Evolutionary conservation across 2,888 invertebrate species (phyloP), one percentile per base, ranked within the genome.

Genomic region (Pseudoips prasinana): DNA sequence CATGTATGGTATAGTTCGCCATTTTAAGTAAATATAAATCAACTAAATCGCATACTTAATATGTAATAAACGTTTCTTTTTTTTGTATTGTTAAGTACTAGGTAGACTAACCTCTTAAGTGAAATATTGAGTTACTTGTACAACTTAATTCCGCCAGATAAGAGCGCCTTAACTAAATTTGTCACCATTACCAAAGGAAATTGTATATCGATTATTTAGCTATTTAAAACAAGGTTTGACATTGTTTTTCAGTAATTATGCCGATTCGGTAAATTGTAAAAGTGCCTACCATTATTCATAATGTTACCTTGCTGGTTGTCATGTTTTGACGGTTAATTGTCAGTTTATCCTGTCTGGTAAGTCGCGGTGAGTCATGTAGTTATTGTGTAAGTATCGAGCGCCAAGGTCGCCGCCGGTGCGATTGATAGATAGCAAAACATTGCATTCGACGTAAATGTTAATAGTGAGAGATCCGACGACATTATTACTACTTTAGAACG

Each of bases 241-340:
- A 27, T 29, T n/a, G 30, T 33, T 29, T 43, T 40, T 29, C 29
- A 24, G 17, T 37, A 43, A 46, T 29, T 20, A 10, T 19, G 26
- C 18, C 10, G 27, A 35, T 43, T 38, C 25, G 11, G 35, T 29
- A 26, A 41, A 42, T 22, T 29, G 32, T 24, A 29, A 28, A 24
- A 39, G 32, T 31, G 24, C 14, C 27, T 24, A 11, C 19, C 4
- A 35, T 30, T 38, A 40, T 36, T 29, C 26, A 40, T 40, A 42
- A 37, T 29, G 26, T 10, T 58, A 53, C 44, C 35, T 50, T 48
- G 46, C 44, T 52, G 49, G 46, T 57, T 40, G 58, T 55, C 53
- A 61, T 68, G 66, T 63, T 64, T 62, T 66, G 66, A 60, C 58
- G 52, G 53, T 42, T 51, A 42, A 46, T 48, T 60, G 64, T 63